phyloP scores from a whole-genome alignment of 2,888 invertebrate genomes.

The Tetragonula carbonaria region DNA sequence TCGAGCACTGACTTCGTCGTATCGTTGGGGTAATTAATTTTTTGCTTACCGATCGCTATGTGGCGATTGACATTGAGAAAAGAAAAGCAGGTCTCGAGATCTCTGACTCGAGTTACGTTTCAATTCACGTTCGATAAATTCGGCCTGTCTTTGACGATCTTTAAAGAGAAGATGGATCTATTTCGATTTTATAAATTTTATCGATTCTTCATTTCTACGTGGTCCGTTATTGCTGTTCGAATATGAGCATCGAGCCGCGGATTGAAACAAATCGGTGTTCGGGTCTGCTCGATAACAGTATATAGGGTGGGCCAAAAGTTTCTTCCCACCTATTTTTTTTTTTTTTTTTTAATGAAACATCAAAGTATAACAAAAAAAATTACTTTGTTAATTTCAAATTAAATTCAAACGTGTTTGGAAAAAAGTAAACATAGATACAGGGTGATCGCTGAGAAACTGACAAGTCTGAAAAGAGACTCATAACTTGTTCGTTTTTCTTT shows the following conservation, averaged over 20 bases:
- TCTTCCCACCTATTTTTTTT: too few relatives aligned
- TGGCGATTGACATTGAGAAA: not conserved
- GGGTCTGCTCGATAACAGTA: not conserved
- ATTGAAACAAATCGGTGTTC: not conserved
- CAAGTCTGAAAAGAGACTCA: too few relatives aligned
- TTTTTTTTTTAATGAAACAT: too few relatives aligned
- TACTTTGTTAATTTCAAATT: too few relatives aligned
- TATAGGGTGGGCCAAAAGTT: too few relatives aligned
- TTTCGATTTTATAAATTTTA: not conserved
- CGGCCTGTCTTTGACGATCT: not conserved
- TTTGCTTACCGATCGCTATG: constrained; percentile 11
- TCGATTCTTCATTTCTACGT: not conserved
- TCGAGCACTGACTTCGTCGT: too few relatives aligned
- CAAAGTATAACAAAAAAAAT: too few relatives aligned
- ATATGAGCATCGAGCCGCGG: not conserved
- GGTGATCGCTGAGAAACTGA: too few relatives aligned
- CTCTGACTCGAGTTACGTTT: not conserved
- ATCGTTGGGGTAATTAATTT: constrained; percentile 29
- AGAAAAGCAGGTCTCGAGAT: not conserved
- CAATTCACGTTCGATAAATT: constrained; percentile 3
- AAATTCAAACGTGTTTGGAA: too few relatives aligned
- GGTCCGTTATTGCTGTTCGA: not conserved
- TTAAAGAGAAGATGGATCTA: not conserved
- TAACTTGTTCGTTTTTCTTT: too few relatives aligned
- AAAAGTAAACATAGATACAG: too few relatives aligned